Percentiles rank a stretch among this genome's conserved stretches.
Conservation (phyloP, 2,797 vertebrate genomes). For the Danio aesculapii region DNA sequence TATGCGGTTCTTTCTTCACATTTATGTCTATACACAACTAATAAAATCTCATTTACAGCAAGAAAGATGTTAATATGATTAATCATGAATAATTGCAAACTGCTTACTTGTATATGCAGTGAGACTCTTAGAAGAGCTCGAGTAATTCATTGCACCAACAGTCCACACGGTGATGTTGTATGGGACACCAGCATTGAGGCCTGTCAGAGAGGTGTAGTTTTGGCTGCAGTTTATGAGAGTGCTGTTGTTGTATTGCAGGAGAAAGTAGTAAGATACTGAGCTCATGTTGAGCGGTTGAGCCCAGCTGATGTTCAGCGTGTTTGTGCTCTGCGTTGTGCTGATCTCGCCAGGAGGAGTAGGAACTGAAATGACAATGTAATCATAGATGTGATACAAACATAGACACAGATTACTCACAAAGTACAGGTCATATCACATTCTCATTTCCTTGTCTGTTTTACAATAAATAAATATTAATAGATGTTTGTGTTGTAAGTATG, state of each 20-base stretch:
- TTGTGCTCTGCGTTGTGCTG: slow-evolving; percentile 44
- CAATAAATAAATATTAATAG: too few species aligned
- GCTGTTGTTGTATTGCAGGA: slow-evolving; percentile 48
- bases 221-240: slow-evolving; percentile 47
- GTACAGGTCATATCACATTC: neutral
- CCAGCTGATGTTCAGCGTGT: slow-evolving; percentile 73
- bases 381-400: neutral
- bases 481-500: neutral
- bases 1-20: too few species aligned
- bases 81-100: neutral
- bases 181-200: slow-evolving; percentile 49
- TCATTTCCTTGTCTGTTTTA: neutral
- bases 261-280: slow-evolving; percentile 61
- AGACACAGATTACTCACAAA: neutral
- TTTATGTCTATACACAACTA: too few species aligned
- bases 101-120: slow-evolving; percentile 73
- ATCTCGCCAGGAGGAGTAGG: slow-evolving; percentile 72
- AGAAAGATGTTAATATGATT: too few species aligned
- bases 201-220: slow-evolving; percentile 29
- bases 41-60: too few species aligned
- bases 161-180: slow-evolving; percentile 58
- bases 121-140: slow-evolving; percentile 61
- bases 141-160: slow-evolving; percentile 58
- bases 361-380: slow-evolving; percentile 62
- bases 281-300: slow-evolving; percentile 65